phyloP scores from a whole-genome alignment of 1,140 invertebrate species.

The Ericerus pela region DNA sequence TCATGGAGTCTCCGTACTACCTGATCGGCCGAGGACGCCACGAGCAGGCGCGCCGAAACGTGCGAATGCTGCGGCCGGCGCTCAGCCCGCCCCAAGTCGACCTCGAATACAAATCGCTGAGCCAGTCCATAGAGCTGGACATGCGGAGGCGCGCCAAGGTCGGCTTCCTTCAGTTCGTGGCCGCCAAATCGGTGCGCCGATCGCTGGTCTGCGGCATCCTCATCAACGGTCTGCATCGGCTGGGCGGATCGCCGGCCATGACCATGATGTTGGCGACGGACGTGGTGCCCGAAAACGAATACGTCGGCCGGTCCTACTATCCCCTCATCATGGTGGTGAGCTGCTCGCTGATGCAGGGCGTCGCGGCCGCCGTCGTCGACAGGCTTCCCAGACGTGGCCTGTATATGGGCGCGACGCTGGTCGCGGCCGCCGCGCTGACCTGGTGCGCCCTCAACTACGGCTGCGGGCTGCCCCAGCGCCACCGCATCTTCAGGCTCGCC shows the following conservation, averaged over 20 bases:
- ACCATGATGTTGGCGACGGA: too few relatives aligned
- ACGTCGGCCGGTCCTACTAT: too few relatives aligned
- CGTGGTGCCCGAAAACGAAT: too few relatives aligned
- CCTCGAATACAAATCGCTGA: constrained; percentile 16
- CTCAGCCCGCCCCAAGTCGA: constrained; percentile 21
- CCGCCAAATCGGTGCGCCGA: constrained; percentile 16
- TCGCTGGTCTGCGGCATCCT: constrained; percentile 18
- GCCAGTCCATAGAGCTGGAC: constrained; percentile 17
- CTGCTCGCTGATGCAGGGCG: too few relatives aligned
- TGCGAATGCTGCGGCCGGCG: constrained; percentile 56
- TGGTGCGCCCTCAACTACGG: constrained; percentile 1
- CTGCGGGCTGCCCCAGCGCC: background rate
- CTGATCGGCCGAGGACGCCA: constrained; percentile 42
- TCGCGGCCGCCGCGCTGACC: constrained; percentile 15
- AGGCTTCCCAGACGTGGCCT: constrained; percentile 35
- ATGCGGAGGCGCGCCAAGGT: constrained; percentile 16
- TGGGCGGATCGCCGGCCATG: too few relatives aligned
- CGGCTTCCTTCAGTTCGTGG: constrained; percentile 15
- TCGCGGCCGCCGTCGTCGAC: constrained; percentile 35
- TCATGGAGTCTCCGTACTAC: constrained; percentile 70
- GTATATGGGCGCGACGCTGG: constrained; percentile 13
- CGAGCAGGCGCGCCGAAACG: constrained; percentile 42
- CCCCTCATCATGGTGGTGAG: too few relatives aligned
- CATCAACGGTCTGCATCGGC: constrained; percentile 29
- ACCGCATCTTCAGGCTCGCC: background rate